These are phyloP conservation scores for Dunckerocampus dactyliophorus DNA, from an alignment of 2,113 vertebrate species.

Conservation along the genomic window DNA sequence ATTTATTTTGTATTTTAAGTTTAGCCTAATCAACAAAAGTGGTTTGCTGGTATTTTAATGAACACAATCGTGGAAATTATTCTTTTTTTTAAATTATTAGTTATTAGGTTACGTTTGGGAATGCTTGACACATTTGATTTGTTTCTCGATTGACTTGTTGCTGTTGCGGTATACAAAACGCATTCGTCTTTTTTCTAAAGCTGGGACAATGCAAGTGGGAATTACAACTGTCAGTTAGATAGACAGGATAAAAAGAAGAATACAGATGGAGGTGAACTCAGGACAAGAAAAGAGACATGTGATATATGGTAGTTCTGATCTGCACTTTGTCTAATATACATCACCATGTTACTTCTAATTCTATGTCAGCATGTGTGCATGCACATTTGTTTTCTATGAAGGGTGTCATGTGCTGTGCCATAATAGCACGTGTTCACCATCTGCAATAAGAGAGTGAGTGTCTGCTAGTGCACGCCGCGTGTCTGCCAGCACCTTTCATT, in stretches of 20 bases:
- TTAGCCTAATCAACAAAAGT: not conserved
- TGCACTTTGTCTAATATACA: conserved; percentile 15
- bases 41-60: not conserved
- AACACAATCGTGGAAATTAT: not conserved
- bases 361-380: conserved; percentile 10
- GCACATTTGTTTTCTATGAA: conserved; percentile 17
- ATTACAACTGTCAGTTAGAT: not conserved
- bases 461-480: not conserved
- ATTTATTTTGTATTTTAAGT: not conserved
- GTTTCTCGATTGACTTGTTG: not conserved
- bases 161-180: not conserved
- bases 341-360: conserved; percentile 6
- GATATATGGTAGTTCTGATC: conserved; percentile 14
- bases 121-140: not conserved
- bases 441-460: conserved; percentile 11
- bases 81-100: not conserved
- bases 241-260: conserved; percentile 3
- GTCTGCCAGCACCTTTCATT: conserved; percentile 6
- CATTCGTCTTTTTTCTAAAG: not conserved
- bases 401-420: conserved; percentile 17
- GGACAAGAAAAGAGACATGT: conserved; percentile 19
- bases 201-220: not conserved
- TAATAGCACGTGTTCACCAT: conserved; percentile 17
- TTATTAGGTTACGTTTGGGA: too few relatives aligned
- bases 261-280: conserved; percentile 24